Base-by-base conservation (phyloP, 2,888 invertebrate genomes). In the Caenorhabditis imperialis region DNA sequence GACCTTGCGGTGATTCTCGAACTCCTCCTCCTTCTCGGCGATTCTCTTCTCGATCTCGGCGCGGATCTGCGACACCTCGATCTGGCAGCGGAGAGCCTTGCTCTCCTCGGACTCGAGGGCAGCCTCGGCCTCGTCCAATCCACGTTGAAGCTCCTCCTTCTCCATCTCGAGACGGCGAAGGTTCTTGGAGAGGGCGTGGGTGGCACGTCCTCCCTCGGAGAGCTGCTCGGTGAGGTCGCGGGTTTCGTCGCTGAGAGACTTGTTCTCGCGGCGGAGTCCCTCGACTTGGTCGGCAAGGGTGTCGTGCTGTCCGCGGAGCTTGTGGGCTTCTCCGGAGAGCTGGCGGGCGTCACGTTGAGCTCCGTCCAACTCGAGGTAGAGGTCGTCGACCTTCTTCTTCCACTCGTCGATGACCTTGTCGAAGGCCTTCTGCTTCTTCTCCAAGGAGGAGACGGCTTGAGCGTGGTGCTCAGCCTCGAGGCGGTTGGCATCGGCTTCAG, bases 1-100 rank as follows among this genome's bases (percentile, higher is more conserved):
- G 57, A 85, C 85, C 78, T 86, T 86, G 71, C 88, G 82, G 73
- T 98, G 99, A 91, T 97, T 98, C 90, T 99, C 98, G 92, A 99
- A 99, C 91, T 99, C 99, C 89, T 99, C 99, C 89, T 99, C 99
- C 92, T 99, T 99, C 92, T 99, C 99, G 90, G 96, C 96, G 91
- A 99, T 95, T 89, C 98, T 93, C 89, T 97, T 94, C 91, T 99
- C 99, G 90, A 99, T 98, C 91, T 99, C 98, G 91, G 96, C 95
- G 90, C 99, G 94, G 88, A 99, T 96, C 91, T 96, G 95, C 87
- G 95, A 95, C 89, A 99, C 92, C 91, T 99, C 98, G 86, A 98
- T 92, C 91, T 75, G 75, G 76, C 78, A 82, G 8, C 79, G 57
- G 44, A 79, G 75, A 54, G 87, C 84, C 81, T 88, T 99, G 93